A percentile compares a stretch with the other conserved stretches of the same genome.
Evolutionary conservation across 2,797 vertebrate genomes (phyloP).

Genomic region (Falco biarmicus): DNA sequence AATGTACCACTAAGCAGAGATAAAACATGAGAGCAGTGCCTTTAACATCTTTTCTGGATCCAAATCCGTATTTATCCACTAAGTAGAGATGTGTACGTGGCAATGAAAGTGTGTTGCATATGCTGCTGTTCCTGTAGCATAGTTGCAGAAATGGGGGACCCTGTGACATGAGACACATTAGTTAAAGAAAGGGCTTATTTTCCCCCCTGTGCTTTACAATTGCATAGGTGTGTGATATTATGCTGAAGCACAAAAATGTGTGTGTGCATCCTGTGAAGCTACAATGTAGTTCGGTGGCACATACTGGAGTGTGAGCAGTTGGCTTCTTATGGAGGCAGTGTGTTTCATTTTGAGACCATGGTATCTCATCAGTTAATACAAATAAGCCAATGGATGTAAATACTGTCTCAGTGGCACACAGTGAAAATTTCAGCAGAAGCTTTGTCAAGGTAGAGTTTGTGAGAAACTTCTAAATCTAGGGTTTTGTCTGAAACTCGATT

Average conservation of each 20-base stretch:
- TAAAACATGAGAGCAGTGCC: background rate
- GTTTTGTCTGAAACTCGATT: background rate
- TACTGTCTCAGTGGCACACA: background rate
- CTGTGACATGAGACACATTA: accelerated
- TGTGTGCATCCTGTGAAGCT: background rate
- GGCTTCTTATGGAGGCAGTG: background rate
- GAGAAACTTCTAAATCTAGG: background rate
- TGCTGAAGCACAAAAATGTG: accelerated
- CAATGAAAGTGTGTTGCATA: background rate
- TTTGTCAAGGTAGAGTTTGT: background rate
- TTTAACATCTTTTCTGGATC: background rate
- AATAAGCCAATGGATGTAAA: background rate
- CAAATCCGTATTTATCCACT: background rate
- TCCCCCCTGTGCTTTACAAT: background rate
- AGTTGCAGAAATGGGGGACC: background rate
- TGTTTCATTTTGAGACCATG: background rate
- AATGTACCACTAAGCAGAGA: background rate
- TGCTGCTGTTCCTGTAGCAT: background rate
- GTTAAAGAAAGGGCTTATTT: background rate
- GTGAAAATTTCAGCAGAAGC: background rate
- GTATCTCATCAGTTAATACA: background rate
- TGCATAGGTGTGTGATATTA: background rate
- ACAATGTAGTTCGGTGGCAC: background rate
- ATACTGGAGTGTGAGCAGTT: background rate
- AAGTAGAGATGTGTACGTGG: background rate